phyloP scores from a whole-genome alignment of 2,113 vertebrate genomes.

The Phycodurus eques region DNA sequence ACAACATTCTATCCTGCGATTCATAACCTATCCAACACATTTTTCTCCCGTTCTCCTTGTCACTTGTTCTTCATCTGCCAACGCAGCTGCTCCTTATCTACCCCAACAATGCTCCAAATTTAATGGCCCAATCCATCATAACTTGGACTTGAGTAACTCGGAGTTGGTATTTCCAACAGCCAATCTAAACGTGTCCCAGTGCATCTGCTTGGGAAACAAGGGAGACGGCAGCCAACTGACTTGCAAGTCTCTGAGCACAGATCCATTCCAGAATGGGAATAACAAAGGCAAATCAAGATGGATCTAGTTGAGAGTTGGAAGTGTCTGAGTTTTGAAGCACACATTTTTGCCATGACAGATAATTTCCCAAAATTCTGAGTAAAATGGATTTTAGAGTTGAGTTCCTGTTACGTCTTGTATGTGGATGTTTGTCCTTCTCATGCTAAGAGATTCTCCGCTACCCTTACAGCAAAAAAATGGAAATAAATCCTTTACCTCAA shows the following conservation, averaged over 20 bases:
- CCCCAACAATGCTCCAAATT: conserved; percentile 3
- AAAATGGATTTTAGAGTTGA: not conserved
- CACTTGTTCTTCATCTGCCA: conserved; percentile 12
- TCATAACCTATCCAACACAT: conserved; percentile 1
- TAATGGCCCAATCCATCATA: conserved; percentile 13
- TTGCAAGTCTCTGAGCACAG: not conserved
- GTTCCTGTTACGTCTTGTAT: not conserved
- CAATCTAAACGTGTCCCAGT: conserved; percentile 1
- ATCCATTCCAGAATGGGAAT: conserved; percentile 6
- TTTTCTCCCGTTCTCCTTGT: not conserved
- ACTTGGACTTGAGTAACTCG: not conserved
- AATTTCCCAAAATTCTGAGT: not conserved
- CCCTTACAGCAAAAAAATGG: not conserved
- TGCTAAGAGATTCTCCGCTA: not conserved
- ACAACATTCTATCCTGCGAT: not conserved
- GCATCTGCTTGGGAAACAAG: conserved; percentile 5
- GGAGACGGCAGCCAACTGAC: not conserved
- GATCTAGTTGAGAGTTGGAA: conserved; percentile 1
- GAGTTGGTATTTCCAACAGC: conserved; percentile 2
- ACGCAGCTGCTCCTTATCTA: conserved; percentile 8
- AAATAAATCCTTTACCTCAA: not conserved
- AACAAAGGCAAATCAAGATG: conserved; percentile 6
- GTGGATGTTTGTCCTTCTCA: not conserved
- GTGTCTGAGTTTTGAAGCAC: not conserved
- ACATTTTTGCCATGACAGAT: not conserved